Evolutionary conservation across 37 sponge, comb jelly and placozoan genomes (phyloP).

Genomic region (Theonella swinhoei): DNA sequence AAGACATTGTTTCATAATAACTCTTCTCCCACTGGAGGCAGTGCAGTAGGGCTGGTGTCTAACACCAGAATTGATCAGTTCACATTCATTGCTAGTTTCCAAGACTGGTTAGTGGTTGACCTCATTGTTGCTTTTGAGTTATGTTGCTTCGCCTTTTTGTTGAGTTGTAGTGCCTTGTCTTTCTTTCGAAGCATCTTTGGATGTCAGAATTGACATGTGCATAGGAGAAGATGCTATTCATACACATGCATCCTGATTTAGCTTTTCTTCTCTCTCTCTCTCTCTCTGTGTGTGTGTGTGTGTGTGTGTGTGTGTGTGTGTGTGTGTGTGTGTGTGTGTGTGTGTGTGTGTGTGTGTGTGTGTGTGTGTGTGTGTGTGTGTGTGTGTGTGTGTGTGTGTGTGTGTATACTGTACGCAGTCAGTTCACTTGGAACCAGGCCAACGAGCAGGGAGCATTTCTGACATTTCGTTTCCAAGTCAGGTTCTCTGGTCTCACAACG

Average conservation of each 20-base stretch:
- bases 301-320: too few species aligned
- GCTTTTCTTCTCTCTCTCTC: not conserved
- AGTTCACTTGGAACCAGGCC: conserved; percentile 18
- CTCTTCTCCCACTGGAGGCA: conserved; percentile 49
- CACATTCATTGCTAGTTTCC: not conserved
- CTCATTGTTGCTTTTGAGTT: not conserved
- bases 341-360: too few species aligned
- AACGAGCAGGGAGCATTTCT: conserved; percentile 24
- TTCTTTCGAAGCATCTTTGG: not conserved
- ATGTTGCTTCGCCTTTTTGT: too few species aligned
- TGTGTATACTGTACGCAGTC: too few species aligned
- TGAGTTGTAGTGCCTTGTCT: too few species aligned
- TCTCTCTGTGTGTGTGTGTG: not conserved
- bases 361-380: too few species aligned
- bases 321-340: too few species aligned
- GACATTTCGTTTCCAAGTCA: conserved; percentile 34
- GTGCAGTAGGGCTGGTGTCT: conserved; percentile 57
- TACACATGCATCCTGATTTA: not conserved
- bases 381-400: too few species aligned
- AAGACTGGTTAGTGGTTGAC: conserved; percentile 43
- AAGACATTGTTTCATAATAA: conserved; percentile 21
- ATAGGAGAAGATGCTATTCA: not conserved
- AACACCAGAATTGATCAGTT: conserved; percentile 35
- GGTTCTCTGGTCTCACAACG: conserved; percentile 16
- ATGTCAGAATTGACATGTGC: not conserved